Evolutionary conservation across 2,113 vertebrate species (phyloP), one percentile per base, ranked within the genome.

Genomic region (Onychorhynchus coronatus): DNA sequence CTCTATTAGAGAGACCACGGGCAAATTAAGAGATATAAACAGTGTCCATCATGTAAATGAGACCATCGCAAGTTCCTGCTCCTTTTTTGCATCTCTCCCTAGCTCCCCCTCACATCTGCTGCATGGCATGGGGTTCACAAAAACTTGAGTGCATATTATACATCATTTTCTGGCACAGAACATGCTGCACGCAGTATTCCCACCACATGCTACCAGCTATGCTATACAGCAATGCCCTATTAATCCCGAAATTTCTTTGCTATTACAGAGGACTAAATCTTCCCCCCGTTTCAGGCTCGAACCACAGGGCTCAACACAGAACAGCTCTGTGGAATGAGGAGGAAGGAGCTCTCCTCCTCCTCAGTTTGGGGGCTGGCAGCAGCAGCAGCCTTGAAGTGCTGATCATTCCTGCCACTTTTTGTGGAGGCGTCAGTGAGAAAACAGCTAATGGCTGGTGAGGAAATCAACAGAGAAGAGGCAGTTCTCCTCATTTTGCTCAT

Each of bases 351-450:
- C 78, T 91, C 52, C 76, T 95, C 91, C 91, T 93, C 78, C 87
- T 62, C 72, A 84, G 85, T 68, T 89, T 0, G 1, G 65, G 73
- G 89, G 86, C 66, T 95, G 93, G 92, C 74, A 89, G 80, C 63
- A 72, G 81, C 66, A 93, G 88, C 88, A 80, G 79, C 72, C 93
- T 56, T 94, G 44, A 89, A 82, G 77, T 42, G 66, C 46, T 80
- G 76, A 96, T 84, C 80, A 5, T 65, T 93, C 83, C 75, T 87
- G 70, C 80, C 84, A 86, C 92, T 92, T 91, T 89, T 82, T 93
- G 91, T 87, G 79, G 82, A 86, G 93, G 85, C 19, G 44, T 96
- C 61, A 67, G 90, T 37, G 88, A 96, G 93, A 90, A 96, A 96
- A 90, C 65, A 93, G 93, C 88, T 96, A 95, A 94, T 94, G 79